A percentile compares a stretch with the other conserved stretches of the same genome.
Conservation (phyloP, 2,797 vertebrate species). For the Platyrinchus mystaceus region DNA sequence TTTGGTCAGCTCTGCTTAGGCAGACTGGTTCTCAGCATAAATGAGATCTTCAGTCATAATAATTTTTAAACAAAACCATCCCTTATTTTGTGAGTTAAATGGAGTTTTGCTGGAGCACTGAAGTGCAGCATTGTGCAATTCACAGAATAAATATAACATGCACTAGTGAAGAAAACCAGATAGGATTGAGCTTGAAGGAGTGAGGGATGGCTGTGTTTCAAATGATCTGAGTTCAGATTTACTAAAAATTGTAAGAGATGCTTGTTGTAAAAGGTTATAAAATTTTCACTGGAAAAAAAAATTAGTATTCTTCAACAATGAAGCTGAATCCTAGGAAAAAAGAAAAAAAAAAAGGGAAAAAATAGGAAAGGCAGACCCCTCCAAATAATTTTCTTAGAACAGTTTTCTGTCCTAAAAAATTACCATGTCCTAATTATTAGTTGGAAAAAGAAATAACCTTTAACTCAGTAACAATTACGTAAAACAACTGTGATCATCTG, state of each 20-base stretch:
- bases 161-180: background rate
- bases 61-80: background rate
- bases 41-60: background rate
- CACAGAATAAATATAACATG: background rate
- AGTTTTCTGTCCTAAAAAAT: background rate
- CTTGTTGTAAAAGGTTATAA: background rate
- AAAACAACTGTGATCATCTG: background rate
- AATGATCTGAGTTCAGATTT: background rate
- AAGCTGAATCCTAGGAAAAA: background rate
- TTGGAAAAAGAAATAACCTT: background rate
- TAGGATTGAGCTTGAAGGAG: background rate
- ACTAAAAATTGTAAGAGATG: background rate
- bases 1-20: background rate
- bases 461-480: background rate
- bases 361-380: background rate
- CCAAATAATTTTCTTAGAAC: background rate
- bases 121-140: background rate
- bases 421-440: background rate
- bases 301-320: background rate
- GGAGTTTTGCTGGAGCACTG: background rate
- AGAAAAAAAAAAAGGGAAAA: too few relatives aligned
- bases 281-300: background rate
- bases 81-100: background rate
- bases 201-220: background rate
- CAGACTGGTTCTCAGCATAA: background rate